Conservation (phyloP, 1,140 invertebrate species). For the Mercenaria mercenaria region DNA sequence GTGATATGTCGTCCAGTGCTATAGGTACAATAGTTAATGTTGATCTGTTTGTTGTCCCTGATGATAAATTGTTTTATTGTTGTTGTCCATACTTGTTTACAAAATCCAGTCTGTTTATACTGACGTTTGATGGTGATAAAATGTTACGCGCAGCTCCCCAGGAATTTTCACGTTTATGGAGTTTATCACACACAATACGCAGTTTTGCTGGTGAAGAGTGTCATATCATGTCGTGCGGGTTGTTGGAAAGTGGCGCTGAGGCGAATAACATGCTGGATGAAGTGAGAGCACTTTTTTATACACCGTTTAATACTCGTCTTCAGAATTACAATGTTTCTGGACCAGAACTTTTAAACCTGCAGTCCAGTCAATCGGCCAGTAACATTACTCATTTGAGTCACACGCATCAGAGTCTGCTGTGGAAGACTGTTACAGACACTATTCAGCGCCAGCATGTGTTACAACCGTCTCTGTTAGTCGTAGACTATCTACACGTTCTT, state of each 20-base stretch:
- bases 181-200: constrained; percentile 51
- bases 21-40: constrained; percentile 43
- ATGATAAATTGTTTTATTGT: constrained; percentile 57
- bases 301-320: constrained; percentile 42
- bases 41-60: constrained; percentile 50
- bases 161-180: constrained; percentile 49
- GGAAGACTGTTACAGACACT: constrained; percentile 55
- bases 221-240: constrained; percentile 38
- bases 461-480: constrained; percentile 33
- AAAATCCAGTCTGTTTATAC: constrained; percentile 62
- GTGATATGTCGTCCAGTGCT: background rate
- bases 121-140: constrained; percentile 68
- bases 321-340: constrained; percentile 54
- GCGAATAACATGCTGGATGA: constrained; percentile 37
- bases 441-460: constrained; percentile 51
- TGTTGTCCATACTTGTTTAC: constrained; percentile 64
- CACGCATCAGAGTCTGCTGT: constrained; percentile 13
- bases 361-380: background rate
- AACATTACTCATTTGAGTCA: background rate
- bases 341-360: constrained; percentile 53
- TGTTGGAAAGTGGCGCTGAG: constrained; percentile 34
- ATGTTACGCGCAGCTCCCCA: constrained; percentile 27
- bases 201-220: constrained; percentile 60
- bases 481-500: constrained; percentile 19
- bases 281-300: constrained; percentile 64